phyloP scores from a whole-genome alignment of 2,797 vertebrate genomes.

The Trachurus trachurus region DNA sequence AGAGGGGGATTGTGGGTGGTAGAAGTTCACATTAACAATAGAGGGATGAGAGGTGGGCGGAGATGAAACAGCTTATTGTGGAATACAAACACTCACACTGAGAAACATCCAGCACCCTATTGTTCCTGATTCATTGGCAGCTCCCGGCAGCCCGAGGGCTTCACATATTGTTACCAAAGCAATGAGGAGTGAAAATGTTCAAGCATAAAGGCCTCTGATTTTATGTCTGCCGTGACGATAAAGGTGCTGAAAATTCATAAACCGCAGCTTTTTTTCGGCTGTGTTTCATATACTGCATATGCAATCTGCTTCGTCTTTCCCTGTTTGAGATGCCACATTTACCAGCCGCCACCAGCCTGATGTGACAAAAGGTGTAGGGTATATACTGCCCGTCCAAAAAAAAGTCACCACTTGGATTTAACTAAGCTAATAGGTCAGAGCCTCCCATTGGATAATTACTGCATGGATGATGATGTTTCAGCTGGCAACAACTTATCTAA shows the following conservation, averaged over 20 bases:
- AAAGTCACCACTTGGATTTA: no score
- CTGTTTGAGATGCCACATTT: conserved; percentile 2
- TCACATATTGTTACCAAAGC: conserved; percentile 43
- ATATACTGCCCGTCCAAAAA: no score
- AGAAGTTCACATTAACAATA: conserved; percentile 57
- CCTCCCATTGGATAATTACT: no score
- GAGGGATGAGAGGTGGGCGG: conserved; percentile 55
- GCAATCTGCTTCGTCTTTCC: neutral
- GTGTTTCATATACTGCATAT: conserved; percentile 4
- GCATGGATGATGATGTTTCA: no score
- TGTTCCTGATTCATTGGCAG: conserved; percentile 55
- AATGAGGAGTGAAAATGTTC: conserved; percentile 28
- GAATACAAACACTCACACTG: conserved; percentile 51
- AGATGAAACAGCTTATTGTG: conserved; percentile 59
- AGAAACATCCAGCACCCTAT: conserved; percentile 37
- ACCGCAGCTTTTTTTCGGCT: conserved; percentile 2
- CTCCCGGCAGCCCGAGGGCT: conserved; percentile 54
- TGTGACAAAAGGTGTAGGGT: neutral
- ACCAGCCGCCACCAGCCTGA: neutral
- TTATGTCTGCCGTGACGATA: conserved; percentile 16
- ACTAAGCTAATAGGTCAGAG: no score
- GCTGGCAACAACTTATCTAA: no score
- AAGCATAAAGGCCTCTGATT: conserved; percentile 41
- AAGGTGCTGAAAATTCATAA: conserved; percentile 26
- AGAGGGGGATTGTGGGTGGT: conserved; percentile 49